Evolutionary conservation across 2,797 vertebrate species (phyloP), one percentile per base, ranked within the genome.

Genomic region (Acomys russatus): DNA sequence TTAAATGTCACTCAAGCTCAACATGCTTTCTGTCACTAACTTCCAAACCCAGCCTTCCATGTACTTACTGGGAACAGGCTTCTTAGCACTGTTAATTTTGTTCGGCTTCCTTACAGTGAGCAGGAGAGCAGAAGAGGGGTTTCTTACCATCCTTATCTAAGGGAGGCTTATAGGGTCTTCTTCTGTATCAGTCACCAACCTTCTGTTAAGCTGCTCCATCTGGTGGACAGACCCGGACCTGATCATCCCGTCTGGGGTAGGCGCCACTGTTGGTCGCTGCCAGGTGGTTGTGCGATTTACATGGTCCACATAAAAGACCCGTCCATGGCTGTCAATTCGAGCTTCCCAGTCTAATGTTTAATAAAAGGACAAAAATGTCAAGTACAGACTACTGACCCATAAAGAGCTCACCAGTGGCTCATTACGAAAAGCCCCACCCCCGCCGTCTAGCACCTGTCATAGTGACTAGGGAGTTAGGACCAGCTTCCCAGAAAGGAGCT

Each of bases 151-250:
- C 84, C n/a, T 77, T 68, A 56, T 63, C 54, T 92, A 71, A 7
- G 54, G 59, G 35, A n/a, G 70, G 78, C 35, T 90, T 78, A 56
- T 9, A 78, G 91, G 78, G 64, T 61, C 54, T 82, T 74, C 54
- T 3, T 66, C 74, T 76, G 70, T 35, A 92, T 86, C 63, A 95
- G 84, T 97, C 54, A 98, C 98, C 97, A 98, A 99, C 99, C 99
- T 99, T 90, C 99, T 98, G 98, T 99, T 99, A 94, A 99, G 99
- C 83, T 99, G 99, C 95, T 99, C 99, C 99, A 99, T 99, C 99
- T 99, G 99, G 98, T 99, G 99, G 92, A 99, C 98, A 96, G 99
- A 99, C 79, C 99, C 99, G 0, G 99, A 99, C 70, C 99, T 99
- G 74, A 99, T 99, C 97, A 99, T 99, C 64, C 99, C 98, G 0